Evolutionary conservation across 2,113 vertebrate genomes (phyloP), one percentile per base, ranked within the genome.

Genomic region (Paralichthys olivaceus): DNA sequence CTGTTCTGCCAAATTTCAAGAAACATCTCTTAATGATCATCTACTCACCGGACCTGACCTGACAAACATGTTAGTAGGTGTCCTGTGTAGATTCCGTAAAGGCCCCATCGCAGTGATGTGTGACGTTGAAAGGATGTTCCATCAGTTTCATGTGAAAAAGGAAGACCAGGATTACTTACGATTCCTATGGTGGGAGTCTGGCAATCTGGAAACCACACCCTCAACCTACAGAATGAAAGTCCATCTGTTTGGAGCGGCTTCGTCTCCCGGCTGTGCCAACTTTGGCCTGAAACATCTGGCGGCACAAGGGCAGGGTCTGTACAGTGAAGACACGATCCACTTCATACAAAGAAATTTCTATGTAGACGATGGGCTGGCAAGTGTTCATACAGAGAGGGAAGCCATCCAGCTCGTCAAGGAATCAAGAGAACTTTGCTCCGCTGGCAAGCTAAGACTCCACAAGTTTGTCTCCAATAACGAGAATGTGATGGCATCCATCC

Each of bases 401-500:
- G 79, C 60, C 25, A 80, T 80, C 9, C 28, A 75, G 7, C 53
- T 75, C 2, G 25, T 74, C 1, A 57, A 59, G 14, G 71, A 75
- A 32, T n/a, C 71, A 53, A 69, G 71, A 23, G n/a, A 84, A 19
- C 75, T 84, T 9, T 81, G 69, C 37, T 17, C 0, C 2, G 54
- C 17, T 9, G 69, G 63, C 1, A 81, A 64, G 13, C 32, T 81
- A 51, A 56, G 79, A 51, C 56, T 80, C 2, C 72, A 80, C 49
- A 76, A 67, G 37, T 80, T 80, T 55, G 60, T 79, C 5, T 78
- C 67, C 0, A 83, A 72, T 11, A 71, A n/a, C 29, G 28, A 67
- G 9, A 49, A 12, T 4, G 59, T 79, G 3, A 56, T 75, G 60
- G 15, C 13, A 58, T 54, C 71, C 20, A 79, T 82, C 2, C 84